Percentiles rank a stretch among this genome's conserved stretches.
These are phyloP conservation scores for Xyliphius kryptos DNA, from an alignment of 2,113 vertebrate species.

Conservation along the genomic window DNA sequence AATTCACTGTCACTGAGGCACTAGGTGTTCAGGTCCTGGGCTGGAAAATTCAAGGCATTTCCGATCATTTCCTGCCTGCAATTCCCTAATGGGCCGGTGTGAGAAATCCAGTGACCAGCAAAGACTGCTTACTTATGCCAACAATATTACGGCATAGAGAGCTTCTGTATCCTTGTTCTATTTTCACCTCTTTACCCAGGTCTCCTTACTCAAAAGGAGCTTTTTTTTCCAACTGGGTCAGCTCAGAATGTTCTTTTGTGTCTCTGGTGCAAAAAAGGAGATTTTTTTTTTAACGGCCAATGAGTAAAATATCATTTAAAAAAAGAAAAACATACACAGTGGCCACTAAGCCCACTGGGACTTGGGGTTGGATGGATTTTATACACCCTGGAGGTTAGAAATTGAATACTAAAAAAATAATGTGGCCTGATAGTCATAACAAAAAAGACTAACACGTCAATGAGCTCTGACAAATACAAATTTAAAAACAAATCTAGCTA, in stretches of 20 bases:
- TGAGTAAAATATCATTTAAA: constrained; percentile 41
- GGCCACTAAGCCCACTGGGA: constrained; percentile 37
- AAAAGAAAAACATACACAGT: constrained; percentile 48
- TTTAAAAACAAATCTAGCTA: too few species aligned
- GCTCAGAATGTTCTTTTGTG: constrained; percentile 8
- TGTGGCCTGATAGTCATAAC: too few species aligned
- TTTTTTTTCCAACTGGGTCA: constrained; percentile 16
- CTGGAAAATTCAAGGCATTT: constrained; percentile 32
- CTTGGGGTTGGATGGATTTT: constrained; percentile 44
- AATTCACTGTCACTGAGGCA: too few species aligned
- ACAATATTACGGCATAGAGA: constrained; percentile 32
- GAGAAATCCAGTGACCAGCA: constrained; percentile 18
- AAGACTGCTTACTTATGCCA: constrained; percentile 5
- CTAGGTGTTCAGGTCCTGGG: neutral
- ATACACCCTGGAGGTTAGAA: constrained; percentile 44
- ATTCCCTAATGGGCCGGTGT: constrained; percentile 12
- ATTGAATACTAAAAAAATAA: constrained; percentile 30
- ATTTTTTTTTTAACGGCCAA: constrained; percentile 11
- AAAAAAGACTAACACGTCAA: too few species aligned
- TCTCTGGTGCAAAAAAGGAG: neutral
- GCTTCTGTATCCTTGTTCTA: constrained; percentile 26
- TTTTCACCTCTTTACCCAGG: constrained; percentile 13
- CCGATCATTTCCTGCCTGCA: constrained; percentile 30
- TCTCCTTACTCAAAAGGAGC: constrained; percentile 3
- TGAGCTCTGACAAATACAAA: too few species aligned